Conservation (phyloP, 2,113 vertebrate species). For the Syngnathus typhle region DNA sequence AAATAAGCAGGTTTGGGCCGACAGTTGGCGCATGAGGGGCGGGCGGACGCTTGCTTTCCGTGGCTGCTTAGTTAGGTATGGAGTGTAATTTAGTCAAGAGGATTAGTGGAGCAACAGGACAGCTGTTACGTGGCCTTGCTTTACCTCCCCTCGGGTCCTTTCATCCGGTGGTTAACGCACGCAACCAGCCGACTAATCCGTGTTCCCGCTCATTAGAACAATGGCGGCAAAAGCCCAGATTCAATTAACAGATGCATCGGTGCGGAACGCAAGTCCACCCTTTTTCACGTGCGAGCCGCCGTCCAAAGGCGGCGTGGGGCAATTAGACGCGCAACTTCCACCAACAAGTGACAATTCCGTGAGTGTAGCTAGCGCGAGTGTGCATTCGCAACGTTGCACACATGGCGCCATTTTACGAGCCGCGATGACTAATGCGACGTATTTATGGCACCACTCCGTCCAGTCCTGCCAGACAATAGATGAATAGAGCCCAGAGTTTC, state of each 20-base stretch:
- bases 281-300: slow-evolving; percentile 36
- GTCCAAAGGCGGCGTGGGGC: slow-evolving; percentile 14
- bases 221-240: slow-evolving; percentile 52
- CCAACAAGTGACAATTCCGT: slow-evolving; percentile 14
- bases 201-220: slow-evolving; percentile 70
- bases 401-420: slow-evolving; percentile 36
- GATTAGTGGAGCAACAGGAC: slow-evolving; percentile 69
- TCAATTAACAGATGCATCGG: slow-evolving; percentile 59
- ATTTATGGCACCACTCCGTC: slow-evolving; percentile 63
- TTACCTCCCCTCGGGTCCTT: slow-evolving; percentile 56
- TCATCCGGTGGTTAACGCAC: slow-evolving; percentile 69
- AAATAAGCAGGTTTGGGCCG: slow-evolving; percentile 64
- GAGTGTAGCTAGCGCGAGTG: not conserved
- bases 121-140: slow-evolving; percentile 65
- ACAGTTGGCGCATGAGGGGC: slow-evolving; percentile 63
- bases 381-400: slow-evolving; percentile 23
- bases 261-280: slow-evolving; percentile 41
- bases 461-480: slow-evolving; percentile 57
- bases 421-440: slow-evolving; percentile 41
- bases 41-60: slow-evolving; percentile 55
- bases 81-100: slow-evolving; percentile 71
- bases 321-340: slow-evolving; percentile 11
- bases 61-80: slow-evolving; percentile 68
- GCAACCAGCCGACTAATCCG: slow-evolving; percentile 66
- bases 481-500: slow-evolving; percentile 61